Base-by-base conservation (phyloP, 2,113 vertebrate genomes). In the Cephalopterus ornatus region DNA sequence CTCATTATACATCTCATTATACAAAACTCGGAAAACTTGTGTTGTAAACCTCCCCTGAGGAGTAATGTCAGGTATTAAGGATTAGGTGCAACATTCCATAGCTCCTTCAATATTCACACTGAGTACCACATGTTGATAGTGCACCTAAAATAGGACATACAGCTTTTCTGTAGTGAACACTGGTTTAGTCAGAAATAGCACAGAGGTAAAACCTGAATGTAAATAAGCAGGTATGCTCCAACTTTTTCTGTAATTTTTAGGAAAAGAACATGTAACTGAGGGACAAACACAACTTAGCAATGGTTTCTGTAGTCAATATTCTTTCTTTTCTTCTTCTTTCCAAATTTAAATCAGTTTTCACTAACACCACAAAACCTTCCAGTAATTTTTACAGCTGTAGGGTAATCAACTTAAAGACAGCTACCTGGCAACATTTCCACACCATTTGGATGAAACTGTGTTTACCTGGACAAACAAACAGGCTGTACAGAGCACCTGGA, bases 111-210 rank as follows among this genome's bases (percentile, higher is more conserved):
- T 71, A 93, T 84, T 88, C 85, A 7, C 30, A 81, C 35, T 1
- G 15, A 80, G 68, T 47, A 68, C 47, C 0, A 1, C 76, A 41
- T 77, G 90, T 92, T 96, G 90, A 83, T 93, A 78, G 3, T 90
- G 76, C 41, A n/a, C 73, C 90, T 80, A 80, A 93, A 96, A 93
- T 11, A 93, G 83, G 90, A 93, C 68, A 80, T 9, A 68, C 14
- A 90, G 73, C 72, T 73, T 91, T 55, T 65, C 56, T 92, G 84
- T 50, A 95, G 89, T 88, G 94, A 93, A 94, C 75, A 90, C 61
- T 59, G 65, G 61, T 81, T 93, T 94, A 96, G 80, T 92, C 86
- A 93, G 94, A 95, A 95, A 96, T 70, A 95, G 65, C n/a, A 80
- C 13, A 78, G 86, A 81, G 33, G 52, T 28, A 84, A 44, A 59